Base-by-base conservation (phyloP, 1,140 invertebrate genomes). In the Babylonia areolata region DNA sequence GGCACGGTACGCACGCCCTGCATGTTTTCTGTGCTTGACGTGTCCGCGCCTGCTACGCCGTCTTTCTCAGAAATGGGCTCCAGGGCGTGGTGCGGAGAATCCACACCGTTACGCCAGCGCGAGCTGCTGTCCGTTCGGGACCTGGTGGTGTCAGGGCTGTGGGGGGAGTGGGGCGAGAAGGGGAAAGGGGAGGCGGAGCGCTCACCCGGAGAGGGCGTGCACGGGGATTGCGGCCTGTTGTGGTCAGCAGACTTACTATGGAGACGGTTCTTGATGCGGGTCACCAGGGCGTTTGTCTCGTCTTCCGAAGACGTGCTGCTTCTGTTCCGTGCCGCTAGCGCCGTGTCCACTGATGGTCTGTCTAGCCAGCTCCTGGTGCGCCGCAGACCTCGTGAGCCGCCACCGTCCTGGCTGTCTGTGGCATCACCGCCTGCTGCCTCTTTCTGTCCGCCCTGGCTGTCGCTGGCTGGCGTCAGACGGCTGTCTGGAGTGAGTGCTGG, bases 41-140 rank as follows among this genome's bases (percentile, higher is more conserved):
- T 11, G 31, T 35, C 37, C 11, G 54, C 11, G 12, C 9, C n/a
- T 1, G 40, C 28, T 37, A 9, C 40, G 64, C 80, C 87, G 51
- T 85, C 58, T 85, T 90, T 91, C 85, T 92, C 92, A 35, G 88
- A 88, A 23, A 92, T 92, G 23, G 90, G 92, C 69, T 90, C 90
- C 39, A 92, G 85, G 40, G 28, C 37, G 39, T 64, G 46, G 35
- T 77, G 23, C 77, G 64, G 85, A 37, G 71, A 90, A 86, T 42
- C 86, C 87, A 85, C 73, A 87, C 77, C 58, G 15, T 2, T 64
- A 64, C 91, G 85, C 90, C 91, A 91, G 17, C 89, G 81, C 23
- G 77, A 58, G 42, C 79, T 81, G 28, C 39, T 39, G 23, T 12
- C 64, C 12, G 37, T 37, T 39, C 23, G 31, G 23, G 28, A 42